These are phyloP conservation scores for Microplitis mediator DNA, from an alignment of 1,140 invertebrate species.

Conservation along the genomic window DNA sequence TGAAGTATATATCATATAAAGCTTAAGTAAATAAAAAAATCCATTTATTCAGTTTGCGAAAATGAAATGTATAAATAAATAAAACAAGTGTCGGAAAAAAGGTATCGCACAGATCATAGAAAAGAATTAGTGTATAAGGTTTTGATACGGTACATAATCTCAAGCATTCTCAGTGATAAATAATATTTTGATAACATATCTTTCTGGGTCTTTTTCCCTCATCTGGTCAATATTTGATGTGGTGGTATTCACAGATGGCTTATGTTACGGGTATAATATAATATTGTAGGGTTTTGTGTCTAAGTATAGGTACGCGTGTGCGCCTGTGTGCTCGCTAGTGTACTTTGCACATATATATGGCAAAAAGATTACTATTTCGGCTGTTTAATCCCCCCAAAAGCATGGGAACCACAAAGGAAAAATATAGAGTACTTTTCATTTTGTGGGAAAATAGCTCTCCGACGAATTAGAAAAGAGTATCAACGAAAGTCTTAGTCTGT, in stretches of 20 bases:
- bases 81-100: background rate
- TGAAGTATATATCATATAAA: no score
- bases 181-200: conserved; percentile 37
- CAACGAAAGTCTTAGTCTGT: conserved; percentile 1
- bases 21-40: no score
- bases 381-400: conserved; percentile 1
- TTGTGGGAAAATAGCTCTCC: conserved; percentile 25
- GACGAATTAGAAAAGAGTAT: conserved; percentile 29
- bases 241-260: conserved; percentile 32
- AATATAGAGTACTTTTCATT: conserved; percentile 42
- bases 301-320: background rate
- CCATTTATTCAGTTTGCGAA: no score
- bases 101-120: background rate
- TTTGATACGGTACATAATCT: background rate
- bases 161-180: conserved; percentile 21
- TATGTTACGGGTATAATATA: conserved; percentile 1
- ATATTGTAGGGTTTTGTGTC: background rate
- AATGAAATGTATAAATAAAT: no score
- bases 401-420: background rate
- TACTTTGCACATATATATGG: background rate
- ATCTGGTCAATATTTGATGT: conserved; percentile 39
- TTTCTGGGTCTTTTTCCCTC: conserved; percentile 9
- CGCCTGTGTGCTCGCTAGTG: background rate
- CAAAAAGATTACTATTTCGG: background rate
- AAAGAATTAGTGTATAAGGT: background rate